Evolutionary conservation across 2,113 vertebrate genomes (phyloP).

Genomic region (Nematolebias whitei): DNA sequence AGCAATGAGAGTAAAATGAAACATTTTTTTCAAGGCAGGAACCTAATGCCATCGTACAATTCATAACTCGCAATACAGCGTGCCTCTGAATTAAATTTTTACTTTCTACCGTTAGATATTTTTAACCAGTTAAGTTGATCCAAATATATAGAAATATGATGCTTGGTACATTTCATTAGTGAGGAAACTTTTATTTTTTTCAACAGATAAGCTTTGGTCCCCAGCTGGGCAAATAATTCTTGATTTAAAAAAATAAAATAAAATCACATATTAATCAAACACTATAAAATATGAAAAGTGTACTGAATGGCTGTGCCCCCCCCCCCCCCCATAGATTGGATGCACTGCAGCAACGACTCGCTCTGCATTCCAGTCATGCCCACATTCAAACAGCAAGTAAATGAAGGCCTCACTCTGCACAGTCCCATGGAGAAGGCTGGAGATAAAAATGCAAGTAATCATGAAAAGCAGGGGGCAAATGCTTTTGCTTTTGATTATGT

Average conservation of each 20-base stretch:
- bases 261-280: neutral
- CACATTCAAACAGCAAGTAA: slow-evolving; percentile 51
- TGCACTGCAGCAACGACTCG: slow-evolving; percentile 22
- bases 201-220: too few relatives aligned
- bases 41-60: slow-evolving; percentile 18
- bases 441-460: slow-evolving; percentile 64
- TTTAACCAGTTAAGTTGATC: too few relatives aligned
- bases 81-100: too few relatives aligned
- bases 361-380: slow-evolving; percentile 65
- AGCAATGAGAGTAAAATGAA: slow-evolving; percentile 23
- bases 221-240: neutral
- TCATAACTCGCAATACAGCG: neutral
- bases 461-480: slow-evolving; percentile 44
- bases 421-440: slow-evolving; percentile 38
- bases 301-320: slow-evolving; percentile 18
- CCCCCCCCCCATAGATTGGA: slow-evolving; percentile 29
- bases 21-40: slow-evolving; percentile 29
- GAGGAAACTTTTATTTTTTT: too few relatives aligned
- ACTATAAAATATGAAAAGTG: slow-evolving; percentile 2
- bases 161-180: too few relatives aligned
- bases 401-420: slow-evolving; percentile 53
- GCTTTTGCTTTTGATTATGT: slow-evolving; percentile 47
- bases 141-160: too few relatives aligned
- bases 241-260: neutral
- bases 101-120: too few relatives aligned